These are phyloP conservation scores for Chymomyza amoena DNA, from an alignment of 2,888 invertebrate species.

Conservation along the genomic window DNA sequence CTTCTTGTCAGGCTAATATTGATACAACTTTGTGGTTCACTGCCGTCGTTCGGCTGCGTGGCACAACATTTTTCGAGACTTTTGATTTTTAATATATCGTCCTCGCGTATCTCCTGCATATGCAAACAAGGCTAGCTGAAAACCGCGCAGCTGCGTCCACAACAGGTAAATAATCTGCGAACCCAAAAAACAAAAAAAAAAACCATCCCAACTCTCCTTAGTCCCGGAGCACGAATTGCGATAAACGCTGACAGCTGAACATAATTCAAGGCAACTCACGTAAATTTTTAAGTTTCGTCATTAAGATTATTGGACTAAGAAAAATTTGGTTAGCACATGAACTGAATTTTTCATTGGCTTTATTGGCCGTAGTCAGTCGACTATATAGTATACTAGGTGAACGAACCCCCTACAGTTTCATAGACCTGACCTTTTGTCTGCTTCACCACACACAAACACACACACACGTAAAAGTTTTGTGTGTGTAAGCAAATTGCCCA, in stretches of 20 bases:
- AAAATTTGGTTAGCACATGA: conserved; percentile 60
- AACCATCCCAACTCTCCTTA: neutral
- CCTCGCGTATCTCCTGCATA: conserved; percentile 43
- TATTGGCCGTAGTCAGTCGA: neutral
- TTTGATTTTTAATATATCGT: conserved; percentile 46
- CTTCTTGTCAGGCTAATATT: conserved; percentile 59
- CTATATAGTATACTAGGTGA: neutral
- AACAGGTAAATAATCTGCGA: conserved; percentile 55
- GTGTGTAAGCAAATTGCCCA: conserved; percentile 68
- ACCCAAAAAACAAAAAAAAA: neutral
- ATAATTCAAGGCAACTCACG: conserved; percentile 67
- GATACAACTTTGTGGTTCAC: conserved; percentile 28
- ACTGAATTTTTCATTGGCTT: conserved; percentile 62
- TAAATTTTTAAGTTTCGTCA: conserved; percentile 71
- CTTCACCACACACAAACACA: neutral
- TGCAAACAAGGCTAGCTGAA: conserved; percentile 42
- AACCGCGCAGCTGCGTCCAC: conserved; percentile 8
- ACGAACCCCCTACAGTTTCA: neutral
- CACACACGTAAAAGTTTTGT: conserved; percentile 1
- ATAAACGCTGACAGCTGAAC: conserved; percentile 14
- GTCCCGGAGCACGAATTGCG: conserved; percentile 10
- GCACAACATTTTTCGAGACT: conserved; percentile 12
- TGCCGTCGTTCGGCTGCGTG: conserved; percentile 6
- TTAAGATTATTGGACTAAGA: conserved; percentile 70
- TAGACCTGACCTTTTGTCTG: neutral